Evolutionary conservation across 92 coral and sea anemone genomes (phyloP).

Genomic region (Porites lobata): DNA sequence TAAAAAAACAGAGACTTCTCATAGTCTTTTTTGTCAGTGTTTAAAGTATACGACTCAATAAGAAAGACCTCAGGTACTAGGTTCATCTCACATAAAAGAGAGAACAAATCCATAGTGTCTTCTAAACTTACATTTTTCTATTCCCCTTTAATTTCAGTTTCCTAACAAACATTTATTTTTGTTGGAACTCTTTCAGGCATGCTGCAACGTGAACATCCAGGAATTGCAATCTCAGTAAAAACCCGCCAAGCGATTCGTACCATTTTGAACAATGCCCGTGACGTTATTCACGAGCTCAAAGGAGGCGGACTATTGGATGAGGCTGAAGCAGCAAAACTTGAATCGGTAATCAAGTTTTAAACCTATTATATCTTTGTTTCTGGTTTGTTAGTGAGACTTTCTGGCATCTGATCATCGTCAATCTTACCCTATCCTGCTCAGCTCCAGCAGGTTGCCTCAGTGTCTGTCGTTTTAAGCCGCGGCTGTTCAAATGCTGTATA

Average conservation of each 20-base stretch:
- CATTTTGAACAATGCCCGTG: conserved; percentile 93
- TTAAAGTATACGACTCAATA: no score
- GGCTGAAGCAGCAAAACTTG: conserved; percentile 91
- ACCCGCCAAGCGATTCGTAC: conserved; percentile 98
- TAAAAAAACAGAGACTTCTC: no score
- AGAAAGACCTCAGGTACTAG: no score
- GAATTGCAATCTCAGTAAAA: conserved; percentile 97
- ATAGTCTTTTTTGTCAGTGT: no score
- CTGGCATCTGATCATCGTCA: no score
- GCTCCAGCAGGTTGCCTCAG: no score
- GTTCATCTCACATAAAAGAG: no score
- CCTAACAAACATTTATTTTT: background rate
- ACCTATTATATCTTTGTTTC: background rate
- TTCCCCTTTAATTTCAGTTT: background rate
- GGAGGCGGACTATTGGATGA: conserved; percentile 98
- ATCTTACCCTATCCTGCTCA: no score
- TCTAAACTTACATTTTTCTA: background rate
- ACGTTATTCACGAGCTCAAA: conserved; percentile 87
- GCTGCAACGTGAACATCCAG: conserved; percentile 97
- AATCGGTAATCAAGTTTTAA: conserved; percentile 67
- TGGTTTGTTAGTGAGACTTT: background rate
- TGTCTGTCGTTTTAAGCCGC: no score
- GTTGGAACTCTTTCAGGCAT: conserved; percentile 63
- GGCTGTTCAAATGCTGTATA: no score
- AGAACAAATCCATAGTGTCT: no score